phyloP scores from a whole-genome alignment of 2,113 vertebrate species.

The Phocoena phocoena region DNA sequence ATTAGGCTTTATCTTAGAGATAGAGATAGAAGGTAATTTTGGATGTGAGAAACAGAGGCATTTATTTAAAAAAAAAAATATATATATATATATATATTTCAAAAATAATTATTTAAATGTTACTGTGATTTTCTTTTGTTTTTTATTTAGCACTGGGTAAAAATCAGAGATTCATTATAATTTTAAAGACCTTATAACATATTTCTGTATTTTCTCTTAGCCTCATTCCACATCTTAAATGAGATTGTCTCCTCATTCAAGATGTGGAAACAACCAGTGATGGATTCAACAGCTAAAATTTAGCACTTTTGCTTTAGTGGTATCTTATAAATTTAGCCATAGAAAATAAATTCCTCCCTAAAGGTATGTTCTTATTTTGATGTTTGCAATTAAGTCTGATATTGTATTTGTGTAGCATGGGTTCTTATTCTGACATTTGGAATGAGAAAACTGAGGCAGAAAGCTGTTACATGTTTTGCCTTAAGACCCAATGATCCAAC shows the following conservation, averaged over 20 bases:
- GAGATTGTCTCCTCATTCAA: not conserved
- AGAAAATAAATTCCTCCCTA: not conserved
- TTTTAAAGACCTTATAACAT: not conserved
- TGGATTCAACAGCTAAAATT: not conserved
- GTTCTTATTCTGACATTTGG: constrained; percentile 9
- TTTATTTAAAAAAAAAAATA: not conserved
- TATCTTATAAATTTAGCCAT: not conserved
- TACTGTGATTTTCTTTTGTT: not conserved
- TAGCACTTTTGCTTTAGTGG: not conserved
- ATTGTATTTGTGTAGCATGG: not conserved
- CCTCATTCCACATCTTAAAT: not conserved
- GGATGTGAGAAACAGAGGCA: not conserved
- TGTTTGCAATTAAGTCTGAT: not conserved
- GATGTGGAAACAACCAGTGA: not conserved
- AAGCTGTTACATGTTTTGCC: not conserved
- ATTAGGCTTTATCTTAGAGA: not conserved
- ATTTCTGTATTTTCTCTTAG: not conserved
- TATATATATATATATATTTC: not conserved
- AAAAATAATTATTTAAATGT: not conserved
- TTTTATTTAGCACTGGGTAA: not conserved
- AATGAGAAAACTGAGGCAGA: constrained; percentile 12
- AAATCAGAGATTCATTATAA: not conserved
- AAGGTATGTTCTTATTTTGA: not conserved
- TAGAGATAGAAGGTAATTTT: not conserved
- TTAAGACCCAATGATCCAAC: not conserved